Evolutionary conservation across 2,113 vertebrate species (phyloP).

Genomic region (Trematomus loennbergii): DNA sequence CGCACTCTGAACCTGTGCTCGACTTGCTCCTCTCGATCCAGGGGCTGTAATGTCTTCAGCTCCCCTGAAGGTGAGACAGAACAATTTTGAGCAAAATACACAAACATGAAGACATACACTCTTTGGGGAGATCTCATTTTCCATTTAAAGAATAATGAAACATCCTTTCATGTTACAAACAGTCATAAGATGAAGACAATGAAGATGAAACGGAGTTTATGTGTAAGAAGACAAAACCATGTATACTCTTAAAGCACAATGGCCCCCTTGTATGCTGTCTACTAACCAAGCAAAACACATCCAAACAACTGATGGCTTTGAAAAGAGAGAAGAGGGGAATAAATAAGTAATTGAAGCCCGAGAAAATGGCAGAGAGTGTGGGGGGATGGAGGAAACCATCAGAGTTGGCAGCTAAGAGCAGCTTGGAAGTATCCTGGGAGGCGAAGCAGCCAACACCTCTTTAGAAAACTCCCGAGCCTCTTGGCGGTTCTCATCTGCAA

Average conservation of each 20-base stretch:
- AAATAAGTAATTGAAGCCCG: conserved; percentile 53
- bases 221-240: conserved; percentile 11
- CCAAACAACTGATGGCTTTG: conserved; percentile 55
- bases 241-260: neutral
- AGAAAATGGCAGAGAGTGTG: conserved; percentile 27
- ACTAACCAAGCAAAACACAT: conserved; percentile 40
- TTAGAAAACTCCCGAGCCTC: conserved; percentile 61
- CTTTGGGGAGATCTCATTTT: neutral
- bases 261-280: conserved; percentile 10
- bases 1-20: conserved; percentile 87
- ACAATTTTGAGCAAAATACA: neutral
- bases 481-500: conserved; percentile 62
- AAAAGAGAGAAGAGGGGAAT: conserved; percentile 24
- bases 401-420: conserved; percentile 60
- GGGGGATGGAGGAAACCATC: conserved; percentile 46
- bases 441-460: conserved; percentile 55
- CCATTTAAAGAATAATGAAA: neutral
- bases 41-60: conserved; percentile 88
- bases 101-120: neutral
- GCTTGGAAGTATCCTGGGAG: conserved; percentile 63
- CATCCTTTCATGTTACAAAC: neutral
- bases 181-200: neutral
- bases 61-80: conserved; percentile 85
- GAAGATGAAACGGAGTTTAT: neutral
- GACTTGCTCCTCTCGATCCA: conserved; percentile 90